Conservation (phyloP, 2,888 invertebrate genomes). For the Pterostichus niger region DNA sequence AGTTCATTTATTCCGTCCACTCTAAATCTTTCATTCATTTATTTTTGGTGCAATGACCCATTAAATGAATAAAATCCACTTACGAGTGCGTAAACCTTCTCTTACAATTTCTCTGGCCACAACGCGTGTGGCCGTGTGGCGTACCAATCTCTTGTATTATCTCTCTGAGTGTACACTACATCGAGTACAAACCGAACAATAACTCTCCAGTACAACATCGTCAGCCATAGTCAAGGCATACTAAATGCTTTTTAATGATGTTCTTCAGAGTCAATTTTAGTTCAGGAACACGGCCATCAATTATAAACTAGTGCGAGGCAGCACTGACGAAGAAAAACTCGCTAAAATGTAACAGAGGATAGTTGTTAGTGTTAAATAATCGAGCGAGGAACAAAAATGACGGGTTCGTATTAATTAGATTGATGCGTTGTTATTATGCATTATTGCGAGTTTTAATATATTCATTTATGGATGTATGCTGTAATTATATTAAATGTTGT, state of each 20-base stretch:
- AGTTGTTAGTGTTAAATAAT: slow-evolving; percentile 37
- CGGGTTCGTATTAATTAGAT: slow-evolving; percentile 36
- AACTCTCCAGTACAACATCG: neutral
- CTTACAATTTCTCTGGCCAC: neutral
- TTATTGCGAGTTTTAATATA: slow-evolving; percentile 38
- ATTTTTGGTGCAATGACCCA: too few species aligned
- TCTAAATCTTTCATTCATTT: too few species aligned
- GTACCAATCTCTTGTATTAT: too few species aligned
- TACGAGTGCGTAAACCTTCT: too few species aligned
- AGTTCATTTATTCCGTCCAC: too few species aligned
- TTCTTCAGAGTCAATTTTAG: slow-evolving; percentile 62
- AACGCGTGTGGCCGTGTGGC: slow-evolving; percentile 22
- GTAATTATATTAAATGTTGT: slow-evolving; percentile 13
- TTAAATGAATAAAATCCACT: too few species aligned
- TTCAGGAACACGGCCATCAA: slow-evolving; percentile 57
- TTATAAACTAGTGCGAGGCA: slow-evolving; percentile 51
- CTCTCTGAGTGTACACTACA: neutral
- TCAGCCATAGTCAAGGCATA: slow-evolving; percentile 45
- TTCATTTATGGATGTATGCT: slow-evolving; percentile 13
- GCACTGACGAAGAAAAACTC: neutral
- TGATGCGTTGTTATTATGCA: slow-evolving; percentile 21
- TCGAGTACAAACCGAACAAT: slow-evolving; percentile 11
- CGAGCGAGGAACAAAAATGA: slow-evolving; percentile 16
- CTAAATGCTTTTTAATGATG: slow-evolving; percentile 65
- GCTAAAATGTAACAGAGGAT: slow-evolving; percentile 21